Evolutionary conservation across 2,113 vertebrate genomes (phyloP).

Genomic region (Malaclemys terrapin): DNA sequence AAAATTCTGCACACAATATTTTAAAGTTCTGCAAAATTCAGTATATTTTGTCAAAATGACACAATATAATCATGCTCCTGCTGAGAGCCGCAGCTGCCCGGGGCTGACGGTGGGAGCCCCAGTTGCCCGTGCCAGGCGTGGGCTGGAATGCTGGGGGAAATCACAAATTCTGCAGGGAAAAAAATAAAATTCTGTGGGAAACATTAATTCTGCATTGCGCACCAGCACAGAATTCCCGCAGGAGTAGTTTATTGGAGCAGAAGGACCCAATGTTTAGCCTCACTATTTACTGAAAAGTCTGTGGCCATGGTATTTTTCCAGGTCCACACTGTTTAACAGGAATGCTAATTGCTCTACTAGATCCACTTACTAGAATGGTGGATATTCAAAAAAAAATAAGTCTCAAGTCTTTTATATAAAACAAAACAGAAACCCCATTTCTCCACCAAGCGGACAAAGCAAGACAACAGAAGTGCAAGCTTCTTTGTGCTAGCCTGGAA

Average conservation of each 20-base stretch:
- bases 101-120: too few relatives aligned
- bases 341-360: neutral
- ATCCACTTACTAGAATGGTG: neutral
- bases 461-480: neutral
- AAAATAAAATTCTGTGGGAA: neutral
- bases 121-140: neutral
- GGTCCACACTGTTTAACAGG: fast-evolving
- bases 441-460: neutral
- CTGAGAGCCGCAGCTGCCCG: neutral
- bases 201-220: neutral
- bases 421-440: neutral
- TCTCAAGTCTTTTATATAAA: neutral
- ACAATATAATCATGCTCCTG: neutral
- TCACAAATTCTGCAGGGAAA: neutral
- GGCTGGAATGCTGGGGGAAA: neutral
- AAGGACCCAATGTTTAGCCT: neutral
- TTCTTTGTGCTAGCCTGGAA: neutral
- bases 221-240: neutral
- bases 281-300: neutral
- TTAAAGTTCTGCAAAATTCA: neutral
- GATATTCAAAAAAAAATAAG: fast-evolving
- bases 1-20: neutral
- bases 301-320: neutral
- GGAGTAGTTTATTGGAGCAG: neutral
- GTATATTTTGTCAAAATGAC: neutral